A percentile compares a stretch with the other conserved stretches of the same genome.
Evolutionary conservation across 2,888 invertebrate genomes (phyloP).

Genomic region (Cristatella mucedo): DNA sequence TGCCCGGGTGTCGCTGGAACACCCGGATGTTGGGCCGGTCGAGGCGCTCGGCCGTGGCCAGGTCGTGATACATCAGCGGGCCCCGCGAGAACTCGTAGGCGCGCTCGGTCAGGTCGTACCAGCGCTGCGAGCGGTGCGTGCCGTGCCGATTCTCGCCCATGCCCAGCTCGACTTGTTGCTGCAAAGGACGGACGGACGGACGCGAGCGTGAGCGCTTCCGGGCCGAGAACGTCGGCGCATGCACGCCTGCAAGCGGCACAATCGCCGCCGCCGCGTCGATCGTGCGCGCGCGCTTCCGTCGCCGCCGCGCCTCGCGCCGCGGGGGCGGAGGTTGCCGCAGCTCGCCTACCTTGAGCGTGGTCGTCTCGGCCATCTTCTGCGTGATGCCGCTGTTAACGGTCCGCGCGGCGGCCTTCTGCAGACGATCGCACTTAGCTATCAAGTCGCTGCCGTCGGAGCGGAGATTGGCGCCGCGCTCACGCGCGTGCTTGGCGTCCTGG

Average conservation of each 20-base stretch:
- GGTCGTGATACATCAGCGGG: slow-evolving; percentile 26
- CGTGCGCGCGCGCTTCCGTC: too few species aligned
- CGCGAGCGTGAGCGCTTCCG: too few species aligned
- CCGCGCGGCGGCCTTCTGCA: slow-evolving; percentile 30
- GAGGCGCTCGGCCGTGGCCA: slow-evolving; percentile 29
- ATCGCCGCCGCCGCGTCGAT: too few species aligned
- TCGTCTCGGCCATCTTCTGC: slow-evolving; percentile 32
- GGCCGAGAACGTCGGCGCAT: too few species aligned
- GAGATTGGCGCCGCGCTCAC: slow-evolving; percentile 15
- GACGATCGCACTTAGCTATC: slow-evolving; percentile 23
- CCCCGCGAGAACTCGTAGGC: slow-evolving; percentile 33
- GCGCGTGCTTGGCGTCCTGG: slow-evolving; percentile 26
- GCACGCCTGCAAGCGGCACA: too few species aligned
- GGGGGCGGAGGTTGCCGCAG: too few species aligned
- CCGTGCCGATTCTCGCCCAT: slow-evolving; percentile 33
- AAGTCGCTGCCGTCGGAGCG: slow-evolving; percentile 22
- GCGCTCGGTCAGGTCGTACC: slow-evolving; percentile 33
- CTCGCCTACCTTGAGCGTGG: slow-evolving; percentile 27
- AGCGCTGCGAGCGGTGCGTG: slow-evolving; percentile 30
- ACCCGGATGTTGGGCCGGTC: slow-evolving; percentile 32
- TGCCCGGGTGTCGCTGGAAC: slow-evolving; percentile 37
- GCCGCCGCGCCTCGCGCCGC: too few species aligned
- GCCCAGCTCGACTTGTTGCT: slow-evolving; percentile 33
- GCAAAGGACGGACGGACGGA: too few species aligned
- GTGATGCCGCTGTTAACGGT: slow-evolving; percentile 34